These are phyloP conservation scores for Drosophila putrida DNA, from an alignment of 2,888 invertebrate genomes.

Conservation along the genomic window DNA sequence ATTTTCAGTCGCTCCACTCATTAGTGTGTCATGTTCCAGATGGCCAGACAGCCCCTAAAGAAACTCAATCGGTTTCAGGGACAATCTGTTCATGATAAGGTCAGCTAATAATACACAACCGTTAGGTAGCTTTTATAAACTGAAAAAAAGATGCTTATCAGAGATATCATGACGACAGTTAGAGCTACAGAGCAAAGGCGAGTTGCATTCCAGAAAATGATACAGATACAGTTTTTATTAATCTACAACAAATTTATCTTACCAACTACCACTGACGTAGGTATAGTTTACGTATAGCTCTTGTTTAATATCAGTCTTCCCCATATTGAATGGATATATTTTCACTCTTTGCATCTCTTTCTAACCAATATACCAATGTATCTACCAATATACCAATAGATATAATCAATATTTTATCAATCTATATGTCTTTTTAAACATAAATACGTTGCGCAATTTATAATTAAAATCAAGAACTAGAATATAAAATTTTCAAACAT, in stretches of 20 bases:
- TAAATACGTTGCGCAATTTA: too few relatives aligned
- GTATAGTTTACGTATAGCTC: too few relatives aligned
- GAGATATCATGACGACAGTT: background rate
- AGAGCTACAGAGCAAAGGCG: background rate
- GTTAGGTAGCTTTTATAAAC: background rate
- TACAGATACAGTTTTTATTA: background rate
- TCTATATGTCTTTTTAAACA: background rate
- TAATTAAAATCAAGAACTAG: too few relatives aligned
- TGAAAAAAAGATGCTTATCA: background rate
- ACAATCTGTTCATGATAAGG: conserved; percentile 17
- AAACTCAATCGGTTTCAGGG: conserved; percentile 35
- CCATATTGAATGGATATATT: too few relatives aligned
- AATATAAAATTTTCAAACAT: too few relatives aligned
- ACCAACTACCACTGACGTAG: too few relatives aligned
- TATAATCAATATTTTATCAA: too few relatives aligned
- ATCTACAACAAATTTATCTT: background rate
- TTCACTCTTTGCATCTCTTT: background rate
- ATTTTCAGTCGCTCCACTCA: conserved; percentile 59
- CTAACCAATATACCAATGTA: too few relatives aligned
- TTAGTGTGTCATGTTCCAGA: conserved; percentile 57
- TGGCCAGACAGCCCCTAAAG: conserved; percentile 26
- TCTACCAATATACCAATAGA: too few relatives aligned
- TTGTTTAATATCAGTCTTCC: too few relatives aligned
- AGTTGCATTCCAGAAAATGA: background rate
- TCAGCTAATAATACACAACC: conserved; percentile 6